Percentiles rank a stretch among this genome's conserved stretches.
Conservation (phyloP, 2,113 vertebrate genomes). For the Anoplopoma fimbria region DNA sequence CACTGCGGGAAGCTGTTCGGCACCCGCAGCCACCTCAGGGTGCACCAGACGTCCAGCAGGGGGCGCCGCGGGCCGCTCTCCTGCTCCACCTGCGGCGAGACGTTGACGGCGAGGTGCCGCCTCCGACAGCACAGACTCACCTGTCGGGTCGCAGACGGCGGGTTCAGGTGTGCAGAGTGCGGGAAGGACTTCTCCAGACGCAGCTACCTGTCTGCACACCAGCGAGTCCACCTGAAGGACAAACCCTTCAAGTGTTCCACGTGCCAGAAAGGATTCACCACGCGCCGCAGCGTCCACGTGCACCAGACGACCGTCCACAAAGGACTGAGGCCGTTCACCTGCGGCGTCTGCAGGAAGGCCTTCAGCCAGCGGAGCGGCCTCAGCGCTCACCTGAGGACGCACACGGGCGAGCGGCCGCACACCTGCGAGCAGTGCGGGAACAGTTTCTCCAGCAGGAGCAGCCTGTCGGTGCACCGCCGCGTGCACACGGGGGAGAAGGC, state of each 20-base stretch:
- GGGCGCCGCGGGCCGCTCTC: fast-evolving
- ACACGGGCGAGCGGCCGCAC: slow-evolving; percentile 63
- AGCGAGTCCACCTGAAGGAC: slow-evolving; percentile 39
- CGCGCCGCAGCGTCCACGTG: slow-evolving; percentile 42
- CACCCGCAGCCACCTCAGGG: slow-evolving; percentile 50
- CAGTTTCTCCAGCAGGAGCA: slow-evolving; percentile 55
- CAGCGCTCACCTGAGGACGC: slow-evolving; percentile 46
- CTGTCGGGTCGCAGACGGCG: neutral
- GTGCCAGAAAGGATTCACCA: slow-evolving; percentile 60
- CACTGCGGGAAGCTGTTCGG: slow-evolving; percentile 51
- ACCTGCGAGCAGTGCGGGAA: slow-evolving; percentile 56
- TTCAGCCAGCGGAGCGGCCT: slow-evolving; percentile 69
- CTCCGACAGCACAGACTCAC: slow-evolving; percentile 34
- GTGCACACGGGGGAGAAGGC: slow-evolving; percentile 66
- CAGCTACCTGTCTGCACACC: slow-evolving; percentile 53
- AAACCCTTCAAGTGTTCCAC: slow-evolving; percentile 59
- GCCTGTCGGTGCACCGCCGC: slow-evolving; percentile 54
- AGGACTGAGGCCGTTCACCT: slow-evolving; percentile 51
- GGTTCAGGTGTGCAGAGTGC: slow-evolving; percentile 51
- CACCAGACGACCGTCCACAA: slow-evolving; percentile 63
- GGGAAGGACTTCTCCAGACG: slow-evolving; percentile 55
- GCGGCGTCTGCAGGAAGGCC: slow-evolving; percentile 41
- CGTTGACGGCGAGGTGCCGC: slow-evolving; percentile 32
- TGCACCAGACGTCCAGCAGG: neutral
- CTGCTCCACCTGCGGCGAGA: slow-evolving; percentile 34